Base-by-base conservation (phyloP, 2,113 vertebrate species). In the Penelope pileata region DNA sequence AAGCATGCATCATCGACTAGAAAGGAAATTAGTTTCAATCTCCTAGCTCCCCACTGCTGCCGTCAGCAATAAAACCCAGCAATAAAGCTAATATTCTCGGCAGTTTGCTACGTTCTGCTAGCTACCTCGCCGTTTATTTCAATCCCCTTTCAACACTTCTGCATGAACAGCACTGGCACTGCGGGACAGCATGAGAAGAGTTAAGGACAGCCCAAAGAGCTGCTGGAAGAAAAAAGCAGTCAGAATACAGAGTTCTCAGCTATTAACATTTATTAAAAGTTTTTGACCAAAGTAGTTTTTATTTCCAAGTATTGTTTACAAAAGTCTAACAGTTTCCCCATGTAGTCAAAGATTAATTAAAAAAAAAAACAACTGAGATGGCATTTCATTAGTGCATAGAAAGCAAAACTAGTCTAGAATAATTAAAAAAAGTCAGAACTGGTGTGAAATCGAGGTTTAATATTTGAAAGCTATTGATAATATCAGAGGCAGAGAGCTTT, bases 181-280 rank as follows among this genome's bases (percentile, higher is more conserved):
- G 24, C 30, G 90, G 53, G 75, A 79, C 26, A 92, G 74, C 0
- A n/a, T 6, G 14, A 51, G 34, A 67, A 34, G 81, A 38, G n/a
- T 43, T 48, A 72, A 54, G 43, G 86, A 86, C 22, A 83, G 73
- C 29, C 54, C 10, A 9, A 10, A 4, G 63, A 86, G 81, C 38
- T 59, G 36, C 32, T 83, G 59, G 9, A 68, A 59, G 79, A 94
- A 96, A 93, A 80, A 78, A 96, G 93, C 30, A 95, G 64, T 40
- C 94, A 83, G 48, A 94, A 84, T 67, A 75, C 91, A 94, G 75
- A 86, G 38, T 90, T 96, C 96, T 95, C 62, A 93, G 51, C 93
- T 95, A 85, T 80, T 32, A 87, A 74, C 53, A 51, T 96, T 97
- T 97, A 97, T 97, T 97, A 88, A 19, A 91, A 88, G 79, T 72